Evolutionary conservation across 2,113 vertebrate species (phyloP).

Genomic region (Neodontobutis hainanensis): DNA sequence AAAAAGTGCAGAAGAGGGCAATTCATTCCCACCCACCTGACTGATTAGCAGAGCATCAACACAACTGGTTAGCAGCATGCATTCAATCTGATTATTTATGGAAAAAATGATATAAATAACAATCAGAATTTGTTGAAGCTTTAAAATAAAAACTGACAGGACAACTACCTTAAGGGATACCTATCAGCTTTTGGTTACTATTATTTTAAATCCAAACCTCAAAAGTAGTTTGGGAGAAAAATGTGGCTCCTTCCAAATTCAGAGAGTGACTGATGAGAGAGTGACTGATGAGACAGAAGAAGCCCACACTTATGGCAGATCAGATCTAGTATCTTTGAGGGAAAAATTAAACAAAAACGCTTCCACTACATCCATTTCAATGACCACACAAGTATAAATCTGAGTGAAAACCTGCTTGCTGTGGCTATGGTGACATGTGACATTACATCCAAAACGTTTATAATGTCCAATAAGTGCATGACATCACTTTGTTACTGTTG

Average conservation of each 20-base stretch:
- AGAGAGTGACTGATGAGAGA: constrained; percentile 25
- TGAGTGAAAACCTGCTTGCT: background rate
- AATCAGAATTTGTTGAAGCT: constrained; percentile 22
- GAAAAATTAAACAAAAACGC: constrained; percentile 8
- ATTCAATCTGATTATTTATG: constrained; percentile 1
- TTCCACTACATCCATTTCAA: background rate
- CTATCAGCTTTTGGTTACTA: constrained; percentile 10
- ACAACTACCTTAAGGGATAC: constrained; percentile 6
- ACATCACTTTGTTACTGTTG: too few relatives aligned
- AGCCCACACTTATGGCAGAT: constrained; percentile 1
- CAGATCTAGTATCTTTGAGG: constrained; percentile 3
- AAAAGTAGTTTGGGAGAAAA: constrained; percentile 2
- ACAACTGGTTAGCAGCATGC: constrained; percentile 19
- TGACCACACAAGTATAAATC: background rate
- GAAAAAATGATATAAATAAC: constrained; percentile 1
- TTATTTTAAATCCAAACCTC: constrained; percentile 3
- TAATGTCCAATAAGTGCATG: too few relatives aligned
- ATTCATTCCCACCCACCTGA: constrained; percentile 68
- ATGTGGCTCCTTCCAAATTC: background rate
- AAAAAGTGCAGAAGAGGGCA: constrained; percentile 38
- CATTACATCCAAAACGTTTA: too few relatives aligned
- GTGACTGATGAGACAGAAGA: constrained; percentile 16
- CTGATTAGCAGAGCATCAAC: constrained; percentile 56
- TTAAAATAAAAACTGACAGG: constrained; percentile 23
- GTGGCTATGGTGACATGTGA: background rate